Base-by-base conservation (phyloP, 2,797 vertebrate genomes). In the Adelosebastes latens region DNA sequence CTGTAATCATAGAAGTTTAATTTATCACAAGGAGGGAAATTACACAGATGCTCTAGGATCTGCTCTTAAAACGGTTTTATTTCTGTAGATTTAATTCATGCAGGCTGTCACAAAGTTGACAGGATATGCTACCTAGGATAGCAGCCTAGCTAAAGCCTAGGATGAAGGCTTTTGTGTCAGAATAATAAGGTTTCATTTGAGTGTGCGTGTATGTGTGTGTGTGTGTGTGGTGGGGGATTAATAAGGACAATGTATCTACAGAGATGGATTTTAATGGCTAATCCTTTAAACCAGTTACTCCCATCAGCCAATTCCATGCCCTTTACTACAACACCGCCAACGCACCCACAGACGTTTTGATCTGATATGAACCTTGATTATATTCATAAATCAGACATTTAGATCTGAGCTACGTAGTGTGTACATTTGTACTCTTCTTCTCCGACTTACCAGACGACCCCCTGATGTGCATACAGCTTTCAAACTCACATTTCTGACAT, bases 251-350 rank as follows among this genome's bases (percentile, higher is more conserved):
- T 71, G 78, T 70, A 82, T 88, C 76, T 79, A 85, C 75, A 78
- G 78, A 70, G 81, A 83, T 59, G 68, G 75, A 89, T 88, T 88
- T 84, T 79, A 87, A 78, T 66, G 55, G 75, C n/a, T 92, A 91
- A 93, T 93, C 92, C 86, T 87, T 89, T 92, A 90, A 92, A 92
- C 83, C 88, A 78, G 66, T 92, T 89, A 87, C 63, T 87, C 72
- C 81, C 80, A 65, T 85, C 72, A 78, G 84, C 71, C 85, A 77
- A 63, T 81, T 90, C 84, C 74, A 82, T 31, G 53, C 75, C 29
- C 62, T 80, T 76, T 8, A 22, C 66, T 11, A 72, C 10, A 5
- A 66, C 55, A 64, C 27, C 14, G 9, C 76, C 58, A 36, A 72
- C 25, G 20, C 70, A 31, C 31, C 22, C 61, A 22, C 52, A 74